A percentile compares a stretch with the other conserved stretches of the same genome.
Conservation (phyloP, 2,888 invertebrate genomes). For the Mesochorus sp. region DNA sequence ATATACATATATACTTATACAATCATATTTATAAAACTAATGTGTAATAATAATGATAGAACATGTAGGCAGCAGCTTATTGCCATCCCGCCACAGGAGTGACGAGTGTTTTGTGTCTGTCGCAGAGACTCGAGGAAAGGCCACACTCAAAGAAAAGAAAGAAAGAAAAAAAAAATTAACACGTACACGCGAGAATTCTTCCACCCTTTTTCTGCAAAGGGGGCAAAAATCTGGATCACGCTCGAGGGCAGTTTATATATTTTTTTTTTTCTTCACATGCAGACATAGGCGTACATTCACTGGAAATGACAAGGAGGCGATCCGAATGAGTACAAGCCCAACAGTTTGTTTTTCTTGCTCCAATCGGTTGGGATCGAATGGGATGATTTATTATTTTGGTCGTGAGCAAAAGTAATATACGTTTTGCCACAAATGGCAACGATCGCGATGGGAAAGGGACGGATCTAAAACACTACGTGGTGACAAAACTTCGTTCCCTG, state of each 20-base stretch:
- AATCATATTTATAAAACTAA: constrained; percentile 76
- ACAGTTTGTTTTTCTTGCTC: too few relatives aligned
- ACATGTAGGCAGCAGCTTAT: constrained; percentile 77
- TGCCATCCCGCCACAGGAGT: constrained; percentile 60
- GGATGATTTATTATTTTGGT: background rate
- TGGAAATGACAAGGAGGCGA: constrained; percentile 3
- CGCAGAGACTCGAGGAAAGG: constrained; percentile 77
- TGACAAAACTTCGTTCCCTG: constrained; percentile 63
- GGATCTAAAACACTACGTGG: constrained; percentile 77
- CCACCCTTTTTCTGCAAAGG: constrained; percentile 51
- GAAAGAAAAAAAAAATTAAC: constrained; percentile 79
- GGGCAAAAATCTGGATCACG: background rate
- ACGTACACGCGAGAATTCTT: constrained; percentile 65
- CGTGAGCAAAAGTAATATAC: background rate
- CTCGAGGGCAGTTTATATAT: background rate
- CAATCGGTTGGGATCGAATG: too few relatives aligned
- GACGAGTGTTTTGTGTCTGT: constrained; percentile 65
- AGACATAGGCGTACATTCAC: background rate
- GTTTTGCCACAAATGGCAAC: background rate
- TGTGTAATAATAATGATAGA: constrained; percentile 73
- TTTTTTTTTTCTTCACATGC: constrained; percentile 14
- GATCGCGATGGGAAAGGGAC: constrained; percentile 71
- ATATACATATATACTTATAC: constrained; percentile 67
- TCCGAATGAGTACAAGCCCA: too few relatives aligned
- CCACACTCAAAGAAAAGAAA: constrained; percentile 77